Conservation (phyloP, 2,113 vertebrate species). For the Caloenas nicobarica region DNA sequence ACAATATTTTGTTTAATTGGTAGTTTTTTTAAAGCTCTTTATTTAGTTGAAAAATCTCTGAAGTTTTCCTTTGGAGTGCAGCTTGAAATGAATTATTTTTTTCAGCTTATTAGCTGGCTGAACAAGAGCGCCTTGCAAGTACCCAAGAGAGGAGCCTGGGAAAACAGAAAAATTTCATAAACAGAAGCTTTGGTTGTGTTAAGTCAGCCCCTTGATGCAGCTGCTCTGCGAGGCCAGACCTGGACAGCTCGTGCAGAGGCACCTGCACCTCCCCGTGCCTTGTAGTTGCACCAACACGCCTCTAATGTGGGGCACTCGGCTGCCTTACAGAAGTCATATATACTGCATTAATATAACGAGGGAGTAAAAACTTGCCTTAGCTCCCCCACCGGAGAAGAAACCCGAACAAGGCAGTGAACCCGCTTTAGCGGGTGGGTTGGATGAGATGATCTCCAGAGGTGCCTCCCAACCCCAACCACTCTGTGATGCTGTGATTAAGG, state of each 20-base stretch:
- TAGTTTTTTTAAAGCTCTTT: background rate
- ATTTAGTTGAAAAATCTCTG: background rate
- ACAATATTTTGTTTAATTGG: slow-evolving; percentile 9
- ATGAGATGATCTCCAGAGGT: too few relatives aligned
- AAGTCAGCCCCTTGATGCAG: background rate
- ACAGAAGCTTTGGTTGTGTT: background rate
- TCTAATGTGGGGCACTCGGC: background rate
- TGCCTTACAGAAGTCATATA: background rate
- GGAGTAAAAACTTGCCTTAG: background rate
- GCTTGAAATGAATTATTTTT: background rate
- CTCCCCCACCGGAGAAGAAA: background rate
- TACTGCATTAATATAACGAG: background rate
- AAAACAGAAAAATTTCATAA: background rate
- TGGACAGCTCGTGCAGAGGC: background rate
- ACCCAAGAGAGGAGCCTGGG: background rate
- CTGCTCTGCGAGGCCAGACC: background rate
- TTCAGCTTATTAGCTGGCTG: background rate
- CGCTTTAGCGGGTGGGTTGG: too few relatives aligned
- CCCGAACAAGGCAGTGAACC: background rate
- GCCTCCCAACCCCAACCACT: too few relatives aligned
- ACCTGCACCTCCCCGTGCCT: background rate
- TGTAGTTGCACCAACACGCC: background rate
- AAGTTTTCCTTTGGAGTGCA: background rate
- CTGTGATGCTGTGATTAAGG: background rate
- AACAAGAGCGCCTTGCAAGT: background rate